Evolutionary conservation across 2,888 invertebrate genomes (phyloP).

Genomic region (Penaeus monodon): DNA sequence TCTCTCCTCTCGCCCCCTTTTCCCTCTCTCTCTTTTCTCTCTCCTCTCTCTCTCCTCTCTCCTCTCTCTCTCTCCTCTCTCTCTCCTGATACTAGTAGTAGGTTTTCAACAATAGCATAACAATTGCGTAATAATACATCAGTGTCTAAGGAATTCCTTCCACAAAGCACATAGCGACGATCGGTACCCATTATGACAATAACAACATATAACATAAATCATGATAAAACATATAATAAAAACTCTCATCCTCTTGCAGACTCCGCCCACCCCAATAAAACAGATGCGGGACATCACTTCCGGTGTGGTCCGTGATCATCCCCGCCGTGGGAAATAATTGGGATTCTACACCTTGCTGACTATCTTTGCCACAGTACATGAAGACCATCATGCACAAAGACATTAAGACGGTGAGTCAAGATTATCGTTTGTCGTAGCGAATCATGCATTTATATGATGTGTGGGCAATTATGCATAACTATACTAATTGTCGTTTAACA

Average conservation of each 20-base stretch:
- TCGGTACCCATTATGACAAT: too few relatives aligned
- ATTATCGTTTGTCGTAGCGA: not conserved
- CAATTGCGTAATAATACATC: too few relatives aligned
- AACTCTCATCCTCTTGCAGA: not conserved
- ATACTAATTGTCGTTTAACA: too few relatives aligned
- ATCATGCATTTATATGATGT: not conserved
- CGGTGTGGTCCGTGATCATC: constrained; percentile 85
- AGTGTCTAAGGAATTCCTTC: too few relatives aligned
- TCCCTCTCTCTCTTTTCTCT: not conserved
- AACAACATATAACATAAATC: too few relatives aligned
- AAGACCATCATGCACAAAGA: constrained; percentile 29
- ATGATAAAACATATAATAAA: too few relatives aligned
- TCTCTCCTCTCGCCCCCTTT: not conserved
- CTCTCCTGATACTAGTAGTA: not conserved
- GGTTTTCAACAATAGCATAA: too few relatives aligned
- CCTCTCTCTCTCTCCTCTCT: not conserved
- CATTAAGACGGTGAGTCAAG: constrained; percentile 27
- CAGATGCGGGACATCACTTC: constrained; percentile 79
- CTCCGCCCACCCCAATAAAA: constrained; percentile 30
- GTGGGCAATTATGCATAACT: too few relatives aligned
- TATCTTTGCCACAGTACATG: constrained; percentile 33
- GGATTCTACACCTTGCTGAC: constrained; percentile 41
- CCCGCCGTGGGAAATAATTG: constrained; percentile 84
- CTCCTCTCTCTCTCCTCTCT: not conserved
- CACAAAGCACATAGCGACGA: too few relatives aligned